Evolutionary conservation across 37 sponge, comb jelly and placozoan genomes (phyloP).

Genomic region (Hormiphora californensis): DNA sequence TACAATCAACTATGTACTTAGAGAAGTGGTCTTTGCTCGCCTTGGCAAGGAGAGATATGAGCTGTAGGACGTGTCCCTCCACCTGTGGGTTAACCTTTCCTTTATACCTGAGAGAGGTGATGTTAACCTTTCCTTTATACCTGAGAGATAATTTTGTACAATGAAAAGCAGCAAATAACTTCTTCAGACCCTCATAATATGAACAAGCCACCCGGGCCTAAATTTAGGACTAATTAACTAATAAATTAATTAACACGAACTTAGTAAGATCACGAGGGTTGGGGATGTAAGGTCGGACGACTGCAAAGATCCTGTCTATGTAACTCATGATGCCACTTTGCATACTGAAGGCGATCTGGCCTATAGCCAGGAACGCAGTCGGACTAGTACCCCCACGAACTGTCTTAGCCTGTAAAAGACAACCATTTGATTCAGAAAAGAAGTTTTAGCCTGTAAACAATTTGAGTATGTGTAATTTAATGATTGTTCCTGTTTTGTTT

Average conservation of each 20-base stretch:
- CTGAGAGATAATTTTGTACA: no score
- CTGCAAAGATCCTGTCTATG: slow-evolving; percentile 55
- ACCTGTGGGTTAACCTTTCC: slow-evolving; percentile 37
- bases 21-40: slow-evolving; percentile 32
- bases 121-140: neutral
- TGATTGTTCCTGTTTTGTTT: no score
- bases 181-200: no score
- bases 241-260: neutral
- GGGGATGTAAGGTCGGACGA: slow-evolving; percentile 54
- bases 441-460: no score
- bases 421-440: no score
- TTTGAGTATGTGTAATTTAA: no score
- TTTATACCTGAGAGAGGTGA: neutral
- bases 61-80: slow-evolving; percentile 37
- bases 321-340: slow-evolving; percentile 64
- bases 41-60: slow-evolving; percentile 44
- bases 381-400: no score
- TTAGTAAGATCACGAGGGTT: slow-evolving; percentile 7
- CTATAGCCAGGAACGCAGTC: slow-evolving; percentile 71
- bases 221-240: neutral
- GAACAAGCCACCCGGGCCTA: no score
- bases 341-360: slow-evolving; percentile 72
- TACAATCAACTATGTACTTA: neutral
- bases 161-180: no score
- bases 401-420: no score